Evolutionary conservation across 2,797 vertebrate genomes (phyloP), one percentile per base, ranked within the genome.

Genomic region (Rachycentron canadum): DNA sequence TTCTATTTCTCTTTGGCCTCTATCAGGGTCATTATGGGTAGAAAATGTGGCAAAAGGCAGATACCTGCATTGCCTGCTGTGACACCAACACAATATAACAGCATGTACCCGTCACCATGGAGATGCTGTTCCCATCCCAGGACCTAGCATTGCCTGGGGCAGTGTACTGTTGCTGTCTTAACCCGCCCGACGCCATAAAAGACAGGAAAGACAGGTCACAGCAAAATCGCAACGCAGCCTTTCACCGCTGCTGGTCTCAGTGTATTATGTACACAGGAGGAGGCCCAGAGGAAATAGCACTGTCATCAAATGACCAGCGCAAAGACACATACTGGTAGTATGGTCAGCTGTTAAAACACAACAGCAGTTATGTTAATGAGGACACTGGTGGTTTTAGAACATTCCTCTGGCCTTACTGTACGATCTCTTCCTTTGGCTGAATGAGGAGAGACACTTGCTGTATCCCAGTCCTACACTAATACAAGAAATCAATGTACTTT

Each of bases 81-180:
- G 56, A 78, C 55, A 58, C 5, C 34, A 40, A 66, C 40, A 50
- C 47, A 76, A 70, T 62, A 43, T 11, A 57, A 19, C 47, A 59
- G 2, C 43, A 59, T 0, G 32, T 16, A 26, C 53, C 7, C 28
- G 40, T 74, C 47, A 17, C 25, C 43, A 47, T 56, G 53, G 55
- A 49, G 61, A 79, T 0, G 2, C 10, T 28, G 62, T 38, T 70
- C 28, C 19, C 34, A 69, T 41, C 49, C 7, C 19, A 34, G 53
- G 6, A 62, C 9, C 0, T 2, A 47, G 23, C 30, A 16, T 45
- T 38, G 38, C 64, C 61, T 7, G 5, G 1, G 12, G 34, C 13
- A 28, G n/a, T 32, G 17, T 17, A 0, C 36, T 1, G 21, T 13
- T 69, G 43, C 21, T 30, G 5, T 66, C 21, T 26, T 2, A 17